Conservation (phyloP, 2,113 vertebrate species). For the Cnemophilus loriae region DNA sequence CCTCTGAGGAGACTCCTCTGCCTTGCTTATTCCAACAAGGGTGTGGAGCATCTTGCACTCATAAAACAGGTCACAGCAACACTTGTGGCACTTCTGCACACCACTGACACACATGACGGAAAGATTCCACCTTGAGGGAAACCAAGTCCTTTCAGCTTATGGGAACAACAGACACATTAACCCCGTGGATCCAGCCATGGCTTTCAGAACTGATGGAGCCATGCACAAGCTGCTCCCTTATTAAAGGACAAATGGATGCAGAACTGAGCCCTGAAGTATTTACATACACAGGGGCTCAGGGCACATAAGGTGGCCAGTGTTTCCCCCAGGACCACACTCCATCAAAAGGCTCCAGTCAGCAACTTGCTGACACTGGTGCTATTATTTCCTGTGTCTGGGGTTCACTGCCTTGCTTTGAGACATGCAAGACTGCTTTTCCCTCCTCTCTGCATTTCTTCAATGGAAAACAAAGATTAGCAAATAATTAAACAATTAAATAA, state of each 20-base stretch:
- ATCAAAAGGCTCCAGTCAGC: not conserved
- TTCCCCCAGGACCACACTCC: fast-evolving
- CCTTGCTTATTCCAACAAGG: not conserved
- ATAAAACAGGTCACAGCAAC: not conserved
- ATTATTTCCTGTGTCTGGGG: not conserved
- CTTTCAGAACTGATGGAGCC: not conserved
- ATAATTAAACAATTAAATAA: not conserved
- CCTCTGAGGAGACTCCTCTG: not conserved
- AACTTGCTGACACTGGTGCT: not conserved
- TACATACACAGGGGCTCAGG: not conserved
- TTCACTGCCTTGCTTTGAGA: not conserved
- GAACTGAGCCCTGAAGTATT: not conserved
- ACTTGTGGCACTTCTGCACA: not conserved
- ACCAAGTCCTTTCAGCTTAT: not conserved
- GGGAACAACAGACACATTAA: not conserved
- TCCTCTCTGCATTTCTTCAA: not conserved
- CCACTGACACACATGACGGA: not conserved
- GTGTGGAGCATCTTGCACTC: not conserved
- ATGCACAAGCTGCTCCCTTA: not conserved
- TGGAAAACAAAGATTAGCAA: not conserved
- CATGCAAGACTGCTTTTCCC: not conserved
- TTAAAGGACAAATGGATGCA: not conserved
- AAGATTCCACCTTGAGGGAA: not conserved
- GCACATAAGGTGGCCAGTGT: not conserved
- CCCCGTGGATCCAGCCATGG: not conserved